Evolutionary conservation across 2,113 vertebrate species (phyloP), one percentile per base, ranked within the genome.

Genomic region (Nesoenas mayeri): DNA sequence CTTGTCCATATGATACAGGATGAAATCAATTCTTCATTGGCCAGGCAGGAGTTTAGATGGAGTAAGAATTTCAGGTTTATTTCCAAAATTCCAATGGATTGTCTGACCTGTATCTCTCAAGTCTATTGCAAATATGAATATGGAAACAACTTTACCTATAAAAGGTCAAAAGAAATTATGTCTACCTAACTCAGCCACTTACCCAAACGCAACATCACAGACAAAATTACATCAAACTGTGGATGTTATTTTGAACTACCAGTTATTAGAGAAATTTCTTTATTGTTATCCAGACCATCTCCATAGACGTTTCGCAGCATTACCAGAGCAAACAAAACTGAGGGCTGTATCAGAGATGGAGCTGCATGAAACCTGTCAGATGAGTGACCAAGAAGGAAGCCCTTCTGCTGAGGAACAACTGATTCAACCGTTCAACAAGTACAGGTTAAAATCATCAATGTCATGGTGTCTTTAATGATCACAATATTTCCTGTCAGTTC

Each of bases 351-450:
- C 88, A 73, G 96, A 89, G 21, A 90, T 77, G 53, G 92, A 96
- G 40, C 79, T 79, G 10, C 88, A 92, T 4, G 40, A 89, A 42
- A 56, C 74, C 85, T 95, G 67, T 42, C 97, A 96, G 84, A 72
- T 57, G 40, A 97, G 96, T 28, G 94, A 97, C 65, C 91, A 72
- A 90, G 97, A 97, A 82, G 96, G 93, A 96, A 94, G 80, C 40
- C 74, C 85, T 85, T 96, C 91, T 83, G 75, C 95, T 36, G 97
- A 97, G 62, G 97, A 97, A 22, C 96, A 91, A 47, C 87, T 85
- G 80, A 95, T 51, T 47, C 95, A 67, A 29, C 75, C 92, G 0
- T 96, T 97, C 89, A 79, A 97, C 96, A 98, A 93, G 91, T 97
- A 97, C 79, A 98, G 97, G 97, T 98, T 90, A 91, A 88, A 89